Evolutionary conservation across 1,140 invertebrate species (phyloP), one percentile per base, ranked within the genome.

Genomic region (Coboldia fuscipes): DNA sequence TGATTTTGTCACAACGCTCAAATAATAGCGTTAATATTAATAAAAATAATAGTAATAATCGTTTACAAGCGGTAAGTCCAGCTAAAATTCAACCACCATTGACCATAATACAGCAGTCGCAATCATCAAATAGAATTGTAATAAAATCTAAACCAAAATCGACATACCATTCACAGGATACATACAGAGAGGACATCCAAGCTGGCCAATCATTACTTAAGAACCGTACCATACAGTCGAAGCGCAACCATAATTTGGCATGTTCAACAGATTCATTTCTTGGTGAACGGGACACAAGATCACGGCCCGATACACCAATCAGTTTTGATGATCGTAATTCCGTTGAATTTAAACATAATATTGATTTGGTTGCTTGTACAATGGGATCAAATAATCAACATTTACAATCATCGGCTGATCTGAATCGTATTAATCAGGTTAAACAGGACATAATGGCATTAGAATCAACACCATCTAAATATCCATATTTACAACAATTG

Each of bases 371-470:
- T 1, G 51, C 52, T 40, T 55, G 52, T 31, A 37, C 54, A 4
- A 50, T 46, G 42, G 50, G 52, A 28, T 54, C 51, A 37, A 54
- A 55, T 36, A 51, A 51, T 10, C 51, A 54, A n/a, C n/a, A n/a
- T n/a, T n/a, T n/a, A n/a, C n/a, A n/a, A 19, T n/a, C n/a, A n/a
- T n/a, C n/a, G n/a, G n/a, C n/a, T n/a, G n/a, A n/a, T n/a, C n/a
- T n/a, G n/a, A n/a, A n/a, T n/a, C n/a, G n/a, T n/a, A n/a, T n/a
- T n/a, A n/a, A n/a, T n/a, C n/a, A n/a, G n/a, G n/a, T n/a, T n/a
- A n/a, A n/a, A n/a, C n/a, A n/a, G n/a, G n/a, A n/a, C n/a, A n/a
- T n/a, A n/a, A n/a, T n/a, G n/a, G n/a, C n/a, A n/a, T n/a, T n/a
- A n/a, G n/a, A n/a, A n/a, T n/a, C n/a, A n/a, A n/a, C n/a, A n/a